Base-by-base conservation (phyloP, 2,888 invertebrate genomes). In the Ariolimax columbianus region DNA sequence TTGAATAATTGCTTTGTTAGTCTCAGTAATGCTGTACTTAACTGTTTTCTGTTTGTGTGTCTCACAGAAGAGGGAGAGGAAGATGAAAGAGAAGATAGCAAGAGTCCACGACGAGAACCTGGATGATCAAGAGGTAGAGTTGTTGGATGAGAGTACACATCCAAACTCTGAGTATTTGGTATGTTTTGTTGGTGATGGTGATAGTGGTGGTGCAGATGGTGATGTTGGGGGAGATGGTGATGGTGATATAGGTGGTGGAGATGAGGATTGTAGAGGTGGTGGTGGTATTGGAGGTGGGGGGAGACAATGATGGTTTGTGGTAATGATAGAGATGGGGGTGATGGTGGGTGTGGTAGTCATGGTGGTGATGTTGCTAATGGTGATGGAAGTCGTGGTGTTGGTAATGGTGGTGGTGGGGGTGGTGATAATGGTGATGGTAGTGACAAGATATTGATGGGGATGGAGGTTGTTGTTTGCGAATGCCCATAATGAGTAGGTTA, bases 51-150 rank as follows among this genome's bases (percentile, higher is more conserved):
- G 23, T 19, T 63, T 26, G 23, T 63, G 9, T 63, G 2, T 63
- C 40, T 59, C 33, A 26, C 86, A 87, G 87, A 87, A 84, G 70
- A 82, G 86, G 9, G 87, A 91, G 82, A 84, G 89, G 72, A 86
- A 88, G 73, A 84, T 90, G 83, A 89, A 89, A 73, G 90, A 91
- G 68, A 89, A 91, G 83, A 78, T 92, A 79, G 88, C 91, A 0
- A 88, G 91, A 43, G 90, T 89, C 40, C 91, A 91, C 81, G 92
- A 92, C 86, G 92, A 92, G 72, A 91, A 89, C 7, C 86, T 92
- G 79, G 92, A 92, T 86, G 92, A 92, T 72, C 92, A 92, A 86
- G 92, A 92, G 80, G 91, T 91, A 40, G 92, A 91, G 85, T 84
- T 92, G 38, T 86, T 92, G 55, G 92, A 92, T 87, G 92, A 92